These are phyloP conservation scores for Sitta carolinensis DNA, from an alignment of 2,797 vertebrate species.

Conservation along the genomic window DNA sequence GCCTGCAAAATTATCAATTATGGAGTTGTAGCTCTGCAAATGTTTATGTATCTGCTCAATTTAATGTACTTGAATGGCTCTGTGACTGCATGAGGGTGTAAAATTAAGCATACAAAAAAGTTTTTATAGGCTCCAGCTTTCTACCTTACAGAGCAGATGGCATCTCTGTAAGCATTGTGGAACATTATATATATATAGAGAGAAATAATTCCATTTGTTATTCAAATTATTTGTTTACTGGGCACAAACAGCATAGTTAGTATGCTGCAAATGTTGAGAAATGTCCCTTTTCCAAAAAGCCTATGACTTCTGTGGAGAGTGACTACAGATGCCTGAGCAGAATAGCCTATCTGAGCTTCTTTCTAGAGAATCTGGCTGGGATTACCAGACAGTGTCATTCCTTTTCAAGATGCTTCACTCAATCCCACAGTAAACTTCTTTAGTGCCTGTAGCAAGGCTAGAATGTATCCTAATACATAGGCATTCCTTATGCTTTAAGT, in stretches of 20 bases:
- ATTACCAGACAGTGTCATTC: not conserved
- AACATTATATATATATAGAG: constrained; percentile 51
- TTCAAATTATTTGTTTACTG: constrained; percentile 37
- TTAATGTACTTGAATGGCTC: not conserved
- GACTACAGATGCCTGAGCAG: not conserved
- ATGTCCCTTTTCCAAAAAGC: not conserved
- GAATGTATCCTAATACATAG: not conserved
- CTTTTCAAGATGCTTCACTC: not conserved
- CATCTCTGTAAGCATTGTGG: constrained; percentile 10
- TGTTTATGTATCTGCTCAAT: constrained; percentile 28
- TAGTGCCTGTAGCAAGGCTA: not conserved
- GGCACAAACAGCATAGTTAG: not conserved
- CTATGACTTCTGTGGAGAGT: not conserved
- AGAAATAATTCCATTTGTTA: constrained; percentile 50
- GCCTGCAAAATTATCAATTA: constrained; percentile 23
- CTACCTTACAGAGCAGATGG: constrained; percentile 49
- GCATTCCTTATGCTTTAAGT: not conserved
- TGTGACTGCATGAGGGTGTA: not conserved
- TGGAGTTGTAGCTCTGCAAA: not conserved
- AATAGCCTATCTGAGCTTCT: not conserved
- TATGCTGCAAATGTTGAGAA: not conserved
- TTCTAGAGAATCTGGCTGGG: not conserved
- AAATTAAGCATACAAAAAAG: not conserved
- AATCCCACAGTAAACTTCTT: not conserved
- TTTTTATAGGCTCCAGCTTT: constrained; percentile 23